A percentile compares a stretch with the other conserved stretches of the same genome.
Evolutionary conservation across 2,888 invertebrate genomes (phyloP).

Genomic region (Sminthurinus aureus): DNA sequence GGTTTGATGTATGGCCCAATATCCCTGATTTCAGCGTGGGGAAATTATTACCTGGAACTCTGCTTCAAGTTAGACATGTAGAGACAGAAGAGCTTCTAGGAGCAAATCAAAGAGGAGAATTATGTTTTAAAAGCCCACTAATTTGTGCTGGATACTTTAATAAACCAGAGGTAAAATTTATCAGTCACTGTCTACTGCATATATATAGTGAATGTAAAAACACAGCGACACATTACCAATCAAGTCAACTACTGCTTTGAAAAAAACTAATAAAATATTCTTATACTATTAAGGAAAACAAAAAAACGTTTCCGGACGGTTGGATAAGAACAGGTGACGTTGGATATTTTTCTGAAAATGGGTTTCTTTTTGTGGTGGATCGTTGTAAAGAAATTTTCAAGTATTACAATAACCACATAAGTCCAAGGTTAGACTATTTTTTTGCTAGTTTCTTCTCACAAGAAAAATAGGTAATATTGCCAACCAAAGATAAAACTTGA

Average conservation of each 20-base stretch:
- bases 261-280: too few species aligned
- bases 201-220: too few species aligned
- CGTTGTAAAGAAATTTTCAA: constrained; percentile 58
- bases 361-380: constrained; percentile 56
- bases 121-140: neutral
- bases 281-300: constrained; percentile 49
- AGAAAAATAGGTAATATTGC: neutral
- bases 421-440: too few species aligned
- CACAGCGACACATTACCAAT: too few species aligned
- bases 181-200: neutral
- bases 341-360: constrained; percentile 55
- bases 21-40: neutral
- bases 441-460: neutral
- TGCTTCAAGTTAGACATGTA: neutral
- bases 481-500: neutral
- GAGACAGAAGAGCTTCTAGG: neutral
- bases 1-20: neutral
- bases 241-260: too few species aligned
- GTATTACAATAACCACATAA: constrained; percentile 56
- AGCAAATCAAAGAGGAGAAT: neutral
- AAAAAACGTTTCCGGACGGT: constrained; percentile 47
- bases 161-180: neutral
- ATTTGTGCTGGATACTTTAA: neutral
- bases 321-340: constrained; percentile 57
- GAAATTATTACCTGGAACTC: neutral